Evolutionary conservation across 2,113 vertebrate species (phyloP).

Genomic region (Nannospalax galili): DNA sequence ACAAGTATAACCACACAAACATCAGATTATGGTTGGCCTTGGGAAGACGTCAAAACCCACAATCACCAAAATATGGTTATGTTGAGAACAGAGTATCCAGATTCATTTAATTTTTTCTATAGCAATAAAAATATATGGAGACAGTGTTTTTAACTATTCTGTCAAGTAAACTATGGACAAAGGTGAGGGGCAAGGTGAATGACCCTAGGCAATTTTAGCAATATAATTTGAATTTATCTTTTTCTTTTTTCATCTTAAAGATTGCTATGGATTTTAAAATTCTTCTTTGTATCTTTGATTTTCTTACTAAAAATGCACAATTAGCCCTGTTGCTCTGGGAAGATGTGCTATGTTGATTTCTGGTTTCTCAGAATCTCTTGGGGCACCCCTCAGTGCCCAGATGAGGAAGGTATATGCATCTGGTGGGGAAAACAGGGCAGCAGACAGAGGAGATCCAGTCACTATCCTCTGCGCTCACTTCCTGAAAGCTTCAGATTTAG

Average conservation of each 20-base stretch:
- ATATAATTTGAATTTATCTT: not conserved
- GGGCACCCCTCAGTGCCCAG: not conserved
- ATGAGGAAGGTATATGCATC: not conserved
- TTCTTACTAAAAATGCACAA: not conserved
- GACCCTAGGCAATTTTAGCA: not conserved
- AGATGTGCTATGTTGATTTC: not conserved
- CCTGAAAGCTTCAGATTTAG: not conserved
- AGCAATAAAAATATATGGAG: not conserved
- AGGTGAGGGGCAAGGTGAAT: not conserved
- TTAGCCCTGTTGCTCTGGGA: not conserved
- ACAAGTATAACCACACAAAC: not conserved
- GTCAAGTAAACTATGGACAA: not conserved
- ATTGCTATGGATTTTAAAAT: not conserved
- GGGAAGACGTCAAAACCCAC: slow-evolving; percentile 35
- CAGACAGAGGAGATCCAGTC: not conserved
- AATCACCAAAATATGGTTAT: not conserved
- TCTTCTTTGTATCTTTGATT: not conserved
- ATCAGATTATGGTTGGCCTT: not conserved
- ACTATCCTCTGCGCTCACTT: not conserved
- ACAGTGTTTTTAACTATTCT: not conserved
- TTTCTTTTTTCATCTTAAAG: not conserved
- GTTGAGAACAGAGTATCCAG: not conserved
- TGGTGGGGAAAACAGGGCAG: not conserved
- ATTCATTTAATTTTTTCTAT: not conserved
- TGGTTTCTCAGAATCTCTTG: not conserved